A percentile compares a stretch with the other conserved stretches of the same genome.
Evolutionary conservation across 2,113 vertebrate genomes (phyloP).

Genomic region (Callipepla californica): DNA sequence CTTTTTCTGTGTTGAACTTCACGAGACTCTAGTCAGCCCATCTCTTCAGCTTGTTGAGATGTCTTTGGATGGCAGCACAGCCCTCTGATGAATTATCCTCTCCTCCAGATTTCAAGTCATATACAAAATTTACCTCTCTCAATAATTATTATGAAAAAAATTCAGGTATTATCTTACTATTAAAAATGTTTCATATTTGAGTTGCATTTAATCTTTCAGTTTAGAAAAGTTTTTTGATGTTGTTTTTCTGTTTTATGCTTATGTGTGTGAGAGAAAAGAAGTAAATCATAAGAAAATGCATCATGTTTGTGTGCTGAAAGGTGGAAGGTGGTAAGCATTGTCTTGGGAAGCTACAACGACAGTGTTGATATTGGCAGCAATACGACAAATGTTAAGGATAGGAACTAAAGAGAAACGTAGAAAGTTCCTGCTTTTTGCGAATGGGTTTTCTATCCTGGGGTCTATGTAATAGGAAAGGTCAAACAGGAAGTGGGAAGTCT

Average conservation of each 20-base stretch:
- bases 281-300: neutral
- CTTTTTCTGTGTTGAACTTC: neutral
- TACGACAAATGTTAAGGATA: neutral
- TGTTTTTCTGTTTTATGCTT: neutral
- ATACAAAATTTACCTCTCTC: neutral
- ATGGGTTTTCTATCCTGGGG: neutral
- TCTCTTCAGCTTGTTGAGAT: neutral
- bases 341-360: neutral
- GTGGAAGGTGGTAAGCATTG: neutral
- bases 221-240: neutral
- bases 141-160: neutral
- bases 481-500: neutral
- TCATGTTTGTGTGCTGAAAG: neutral
- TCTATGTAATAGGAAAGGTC: neutral
- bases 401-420: neutral
- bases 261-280: neutral
- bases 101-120: neutral
- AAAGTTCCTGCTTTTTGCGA: neutral
- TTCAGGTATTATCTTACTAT: neutral
- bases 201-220: neutral
- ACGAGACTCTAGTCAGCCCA: neutral
- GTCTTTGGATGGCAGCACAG: neutral
- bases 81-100: neutral
- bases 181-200: neutral
- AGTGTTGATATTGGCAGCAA: neutral